A percentile compares a stretch with the other conserved stretches of the same genome.
phyloP scores from a whole-genome alignment of 2,888 invertebrate species.

The Tenodera sinensis region DNA sequence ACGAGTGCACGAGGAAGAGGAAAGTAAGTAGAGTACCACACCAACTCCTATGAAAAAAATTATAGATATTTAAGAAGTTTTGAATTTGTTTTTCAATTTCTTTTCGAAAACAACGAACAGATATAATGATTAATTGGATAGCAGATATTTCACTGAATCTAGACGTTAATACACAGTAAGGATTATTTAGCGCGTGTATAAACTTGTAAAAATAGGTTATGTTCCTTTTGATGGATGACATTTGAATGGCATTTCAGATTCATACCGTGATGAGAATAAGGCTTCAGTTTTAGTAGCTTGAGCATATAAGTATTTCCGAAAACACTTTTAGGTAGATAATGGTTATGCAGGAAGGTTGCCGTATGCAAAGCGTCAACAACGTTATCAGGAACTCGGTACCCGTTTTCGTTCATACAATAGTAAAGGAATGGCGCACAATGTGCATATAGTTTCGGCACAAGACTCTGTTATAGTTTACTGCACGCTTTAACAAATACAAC shows the following conservation, averaged over 20 bases:
- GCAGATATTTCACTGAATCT: not conserved
- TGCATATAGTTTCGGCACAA: too few species aligned
- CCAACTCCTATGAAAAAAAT: not conserved
- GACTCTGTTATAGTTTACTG: too few species aligned
- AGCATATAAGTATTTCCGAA: too few species aligned
- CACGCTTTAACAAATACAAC: too few species aligned
- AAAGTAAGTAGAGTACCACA: not conserved
- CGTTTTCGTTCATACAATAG: too few species aligned
- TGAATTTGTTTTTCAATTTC: not conserved
- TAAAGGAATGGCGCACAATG: too few species aligned
- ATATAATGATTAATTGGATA: not conserved
- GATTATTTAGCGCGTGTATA: not conserved
- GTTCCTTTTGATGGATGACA: not conserved
- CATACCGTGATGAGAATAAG: not conserved
- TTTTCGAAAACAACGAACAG: not conserved
- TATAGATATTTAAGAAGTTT: not conserved
- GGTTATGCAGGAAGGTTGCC: too few species aligned
- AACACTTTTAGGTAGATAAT: not conserved
- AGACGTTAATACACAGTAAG: not conserved
- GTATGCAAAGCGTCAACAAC: too few species aligned
- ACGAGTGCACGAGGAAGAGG: constrained; percentile 15
- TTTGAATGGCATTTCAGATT: not conserved
- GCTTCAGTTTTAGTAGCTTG: too few species aligned
- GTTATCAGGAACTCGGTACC: too few species aligned
- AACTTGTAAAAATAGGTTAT: not conserved